Evolutionary conservation across 2,888 invertebrate species (phyloP).

Genomic region (Meloe dianella): DNA sequence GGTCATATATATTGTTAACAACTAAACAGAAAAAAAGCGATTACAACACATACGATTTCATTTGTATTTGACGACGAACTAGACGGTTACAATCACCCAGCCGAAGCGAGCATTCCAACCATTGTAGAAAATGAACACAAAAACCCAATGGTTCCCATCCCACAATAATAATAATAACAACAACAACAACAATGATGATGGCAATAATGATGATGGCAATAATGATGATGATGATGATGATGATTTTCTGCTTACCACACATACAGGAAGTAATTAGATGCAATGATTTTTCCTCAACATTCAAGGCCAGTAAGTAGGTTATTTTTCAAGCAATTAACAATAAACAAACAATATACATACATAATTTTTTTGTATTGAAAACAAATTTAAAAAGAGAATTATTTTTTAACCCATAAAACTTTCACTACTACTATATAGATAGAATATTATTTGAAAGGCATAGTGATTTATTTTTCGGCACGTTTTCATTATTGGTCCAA

Average conservation of each 20-base stretch:
- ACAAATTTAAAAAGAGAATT: neutral
- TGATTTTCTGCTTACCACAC: slow-evolving; percentile 30
- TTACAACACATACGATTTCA: slow-evolving; percentile 19
- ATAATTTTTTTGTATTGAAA: too few species aligned
- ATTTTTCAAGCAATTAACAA: neutral
- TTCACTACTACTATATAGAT: neutral
- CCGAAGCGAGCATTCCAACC: slow-evolving; percentile 33
- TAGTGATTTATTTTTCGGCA: neutral
- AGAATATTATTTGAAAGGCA: neutral
- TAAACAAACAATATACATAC: too few species aligned
- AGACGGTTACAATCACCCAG: slow-evolving; percentile 40
- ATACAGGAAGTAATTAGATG: neutral
- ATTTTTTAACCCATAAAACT: neutral
- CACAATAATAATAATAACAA: slow-evolving; percentile 22
- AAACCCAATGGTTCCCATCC: slow-evolving; percentile 39
- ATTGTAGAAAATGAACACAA: slow-evolving; percentile 35
- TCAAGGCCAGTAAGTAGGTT: neutral
- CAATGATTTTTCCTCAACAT: neutral
- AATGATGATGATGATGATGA: slow-evolving; percentile 22
- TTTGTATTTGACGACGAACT: slow-evolving; percentile 8
- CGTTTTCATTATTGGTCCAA: neutral
- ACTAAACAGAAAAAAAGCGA: slow-evolving; percentile 14
- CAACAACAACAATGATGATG: neutral
- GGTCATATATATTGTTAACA: slow-evolving; percentile 32
- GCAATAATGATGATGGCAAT: slow-evolving; percentile 26